A percentile compares a stretch with the other conserved stretches of the same genome.
Evolutionary conservation across 2,113 vertebrate species (phyloP).

Genomic region (Morone chrysops): DNA sequence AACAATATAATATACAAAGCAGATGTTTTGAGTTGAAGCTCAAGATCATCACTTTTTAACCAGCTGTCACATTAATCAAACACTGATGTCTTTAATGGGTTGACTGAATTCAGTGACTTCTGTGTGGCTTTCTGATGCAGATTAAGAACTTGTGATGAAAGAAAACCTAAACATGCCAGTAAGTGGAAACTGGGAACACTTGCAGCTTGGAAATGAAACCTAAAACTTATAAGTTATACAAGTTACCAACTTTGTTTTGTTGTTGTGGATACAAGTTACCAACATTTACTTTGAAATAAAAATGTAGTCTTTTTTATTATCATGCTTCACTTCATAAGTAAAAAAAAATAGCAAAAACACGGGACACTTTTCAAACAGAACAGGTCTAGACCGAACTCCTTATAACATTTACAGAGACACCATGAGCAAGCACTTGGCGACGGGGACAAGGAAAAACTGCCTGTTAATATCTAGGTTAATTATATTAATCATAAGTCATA

Average conservation of each 20-base stretch:
- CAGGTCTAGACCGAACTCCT: too few relatives aligned
- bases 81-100: constrained; percentile 7
- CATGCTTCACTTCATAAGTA: neutral
- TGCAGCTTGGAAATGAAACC: constrained; percentile 5
- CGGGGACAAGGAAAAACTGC: too few relatives aligned
- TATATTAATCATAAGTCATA: neutral
- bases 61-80: constrained; percentile 42
- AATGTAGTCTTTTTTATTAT: neutral
- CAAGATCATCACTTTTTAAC: constrained; percentile 27
- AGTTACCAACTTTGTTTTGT: neutral
- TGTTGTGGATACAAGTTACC: neutral
- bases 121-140: constrained; percentile 39
- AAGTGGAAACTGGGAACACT: constrained; percentile 26
- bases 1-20: constrained; percentile 25
- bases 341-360: neutral
- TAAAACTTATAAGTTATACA: neutral
- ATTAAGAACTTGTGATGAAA: constrained; percentile 27
- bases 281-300: neutral
- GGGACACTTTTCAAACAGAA: too few relatives aligned
- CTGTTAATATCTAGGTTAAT: too few relatives aligned
- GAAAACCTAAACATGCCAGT: constrained; percentile 14
- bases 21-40: constrained; percentile 49
- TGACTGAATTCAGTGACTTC: constrained; percentile 22
- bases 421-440: too few relatives aligned
- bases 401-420: too few relatives aligned